A percentile compares a stretch with the other conserved stretches of the same genome.
These are phyloP conservation scores for Oegoconia quadripuncta DNA, from an alignment of 2,888 invertebrate species.

Conservation along the genomic window DNA sequence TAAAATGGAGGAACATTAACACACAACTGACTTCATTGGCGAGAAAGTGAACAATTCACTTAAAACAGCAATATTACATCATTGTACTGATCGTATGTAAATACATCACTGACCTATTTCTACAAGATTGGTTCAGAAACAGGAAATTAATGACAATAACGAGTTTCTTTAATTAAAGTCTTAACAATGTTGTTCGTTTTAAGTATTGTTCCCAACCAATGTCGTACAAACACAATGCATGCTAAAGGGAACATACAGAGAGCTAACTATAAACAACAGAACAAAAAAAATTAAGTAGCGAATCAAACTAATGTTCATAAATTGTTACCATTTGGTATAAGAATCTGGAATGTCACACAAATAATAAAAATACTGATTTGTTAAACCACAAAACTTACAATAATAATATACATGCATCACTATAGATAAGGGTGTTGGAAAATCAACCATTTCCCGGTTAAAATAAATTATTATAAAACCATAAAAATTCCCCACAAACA, in stretches of 20 bases:
- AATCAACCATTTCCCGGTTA: constrained; percentile 37
- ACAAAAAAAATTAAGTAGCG: constrained; percentile 38
- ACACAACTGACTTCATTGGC: constrained; percentile 27
- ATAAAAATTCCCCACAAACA: constrained; percentile 22
- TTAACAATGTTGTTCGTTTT: too few species aligned
- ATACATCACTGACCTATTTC: constrained; percentile 19
- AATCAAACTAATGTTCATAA: constrained; percentile 33
- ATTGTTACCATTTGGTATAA: constrained; percentile 39
- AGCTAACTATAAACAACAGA: constrained; percentile 42
- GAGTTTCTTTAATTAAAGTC: too few species aligned
- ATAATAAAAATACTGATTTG: constrained; percentile 76
- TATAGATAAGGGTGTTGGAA: constrained; percentile 55
- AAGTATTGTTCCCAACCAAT: too few species aligned
- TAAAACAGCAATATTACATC: constrained; percentile 32
- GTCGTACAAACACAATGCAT: too few species aligned
- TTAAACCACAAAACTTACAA: constrained; percentile 66
- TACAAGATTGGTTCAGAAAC: constrained; percentile 2
- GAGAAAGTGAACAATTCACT: constrained; percentile 30
- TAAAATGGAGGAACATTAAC: constrained; percentile 38
- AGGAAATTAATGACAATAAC: too few species aligned
- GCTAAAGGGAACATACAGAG: constrained; percentile 39
- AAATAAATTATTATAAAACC: constrained; percentile 37
- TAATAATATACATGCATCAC: constrained; percentile 58
- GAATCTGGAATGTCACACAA: constrained; percentile 77
- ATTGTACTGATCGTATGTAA: constrained; percentile 43